A percentile compares a stretch with the other conserved stretches of the same genome.
Conservation (phyloP, 2,888 invertebrate species). For the Brachypalpus laphriformis region DNA sequence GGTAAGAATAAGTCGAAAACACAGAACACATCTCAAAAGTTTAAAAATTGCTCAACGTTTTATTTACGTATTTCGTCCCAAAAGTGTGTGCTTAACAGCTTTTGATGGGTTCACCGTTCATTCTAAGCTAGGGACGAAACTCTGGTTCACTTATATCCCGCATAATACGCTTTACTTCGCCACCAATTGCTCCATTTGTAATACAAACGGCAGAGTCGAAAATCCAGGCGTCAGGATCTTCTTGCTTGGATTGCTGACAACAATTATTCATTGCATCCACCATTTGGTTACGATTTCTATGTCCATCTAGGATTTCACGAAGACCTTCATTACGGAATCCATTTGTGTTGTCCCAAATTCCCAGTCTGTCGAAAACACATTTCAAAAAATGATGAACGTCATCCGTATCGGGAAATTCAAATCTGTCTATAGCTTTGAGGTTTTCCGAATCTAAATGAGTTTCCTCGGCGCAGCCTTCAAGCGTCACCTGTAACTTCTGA, state of each 20-base stretch:
- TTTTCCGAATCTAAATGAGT: not conserved
- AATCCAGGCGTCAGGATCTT: not conserved
- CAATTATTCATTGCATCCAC: not conserved
- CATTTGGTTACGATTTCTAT: too few relatives aligned
- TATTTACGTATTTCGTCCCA: too few relatives aligned
- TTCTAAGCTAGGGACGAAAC: too few relatives aligned
- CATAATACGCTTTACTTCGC: not conserved
- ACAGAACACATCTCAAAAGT: too few relatives aligned
- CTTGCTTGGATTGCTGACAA: not conserved
- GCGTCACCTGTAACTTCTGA: not conserved
- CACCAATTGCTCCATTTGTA: not conserved
- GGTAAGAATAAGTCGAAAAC: too few relatives aligned
- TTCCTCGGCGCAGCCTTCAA: not conserved
- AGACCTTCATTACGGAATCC: not conserved
- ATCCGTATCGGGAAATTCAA: not conserved
- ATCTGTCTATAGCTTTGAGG: not conserved
- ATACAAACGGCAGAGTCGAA: not conserved
- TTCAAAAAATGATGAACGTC: not conserved
- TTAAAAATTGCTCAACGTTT: too few relatives aligned
- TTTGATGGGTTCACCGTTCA: too few relatives aligned
- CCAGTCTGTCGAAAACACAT: slow-evolving; percentile 6
- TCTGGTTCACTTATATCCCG: too few relatives aligned
- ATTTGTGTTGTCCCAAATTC: not conserved
- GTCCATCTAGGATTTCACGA: not conserved
- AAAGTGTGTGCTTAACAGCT: too few relatives aligned